These are phyloP conservation scores for Hylaeus anthracinus DNA, from an alignment of 1,140 invertebrate species.

Conservation along the genomic window DNA sequence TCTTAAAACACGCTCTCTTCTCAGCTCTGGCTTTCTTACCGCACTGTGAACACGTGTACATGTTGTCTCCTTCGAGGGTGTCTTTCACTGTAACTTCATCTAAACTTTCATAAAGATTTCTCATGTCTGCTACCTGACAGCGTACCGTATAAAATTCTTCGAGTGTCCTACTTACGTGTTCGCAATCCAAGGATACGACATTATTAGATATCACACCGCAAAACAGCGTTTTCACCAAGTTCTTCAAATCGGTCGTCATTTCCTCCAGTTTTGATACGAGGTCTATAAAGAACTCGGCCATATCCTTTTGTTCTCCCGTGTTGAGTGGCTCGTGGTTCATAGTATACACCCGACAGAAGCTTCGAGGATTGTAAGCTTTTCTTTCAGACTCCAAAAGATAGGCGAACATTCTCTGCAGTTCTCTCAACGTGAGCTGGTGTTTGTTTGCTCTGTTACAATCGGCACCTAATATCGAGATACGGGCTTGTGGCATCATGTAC, in stretches of 20 bases:
- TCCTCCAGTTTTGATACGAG: slow-evolving; percentile 97
- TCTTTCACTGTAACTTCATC: slow-evolving; percentile 98
- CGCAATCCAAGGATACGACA: slow-evolving; percentile 96
- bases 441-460: slow-evolving; percentile 85
- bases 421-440: slow-evolving; percentile 91
- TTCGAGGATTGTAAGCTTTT: slow-evolving; percentile 96
- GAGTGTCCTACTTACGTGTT: slow-evolving; percentile 94
- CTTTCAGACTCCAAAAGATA: slow-evolving; percentile 96
- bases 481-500: slow-evolving; percentile 97
- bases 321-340: slow-evolving; percentile 98
- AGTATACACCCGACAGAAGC: slow-evolving; percentile 97
- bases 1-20: slow-evolving; percentile 97
- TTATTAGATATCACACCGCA: slow-evolving; percentile 97
- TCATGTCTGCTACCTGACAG: slow-evolving; percentile 97
- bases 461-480: slow-evolving; percentile 89
- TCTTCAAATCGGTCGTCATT: slow-evolving; percentile 95
- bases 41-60: slow-evolving; percentile 98
- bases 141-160: slow-evolving; percentile 98
- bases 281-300: slow-evolving; percentile 99
- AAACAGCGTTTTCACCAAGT: slow-evolving; percentile 94
- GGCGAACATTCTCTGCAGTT: slow-evolving; percentile 97
- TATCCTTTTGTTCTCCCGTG: slow-evolving; percentile 98
- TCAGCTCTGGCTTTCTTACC: slow-evolving; percentile 96
- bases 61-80: slow-evolving; percentile 97
- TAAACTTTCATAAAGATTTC: slow-evolving; percentile 95